Base-by-base conservation (phyloP, 2,797 vertebrate genomes). In the Eulemur mongoz region DNA sequence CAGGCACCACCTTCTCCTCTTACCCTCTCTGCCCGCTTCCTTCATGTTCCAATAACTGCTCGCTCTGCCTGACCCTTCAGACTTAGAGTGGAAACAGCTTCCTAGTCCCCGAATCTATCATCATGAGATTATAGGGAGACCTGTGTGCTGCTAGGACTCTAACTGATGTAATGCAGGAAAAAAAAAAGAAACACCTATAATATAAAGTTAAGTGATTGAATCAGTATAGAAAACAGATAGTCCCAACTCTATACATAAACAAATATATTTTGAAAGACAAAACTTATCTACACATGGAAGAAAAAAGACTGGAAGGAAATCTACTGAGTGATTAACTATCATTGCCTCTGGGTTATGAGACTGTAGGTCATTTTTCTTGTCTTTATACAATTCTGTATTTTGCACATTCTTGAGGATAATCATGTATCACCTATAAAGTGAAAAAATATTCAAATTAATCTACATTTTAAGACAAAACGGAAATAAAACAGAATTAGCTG, bases 391-490 rank as follows among this genome's bases (percentile, higher is more conserved):
- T 76, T 95, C 61, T 82, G 12, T 73, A 48, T 57, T 81, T 69
- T 90, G 30, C 32, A 35, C 86, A 57, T 76, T 91, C 79, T 91
- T 95, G 25, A 89, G 95, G 89, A 79, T 76, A 54, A 52, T 72
- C 4, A 0, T 18, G 3, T 38, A 14, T 90, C 12, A 14, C 43
- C 38, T 70, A 93, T 57, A 89, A 70, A 67, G 35, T 40, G 11
- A 91, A 89, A 89, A 67, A 45, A 27, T 32, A 48, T 22, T 52
- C 48, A 80, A 91, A 63, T 72, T n/a, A 57, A 70, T 50, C 30
- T 90, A 54, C 5, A 54, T 95, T 95, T 95, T 50, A 96, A 90
- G 88, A 61, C 6, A 59, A 94, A 93, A 88, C 18, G 54, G 35
- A 93, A 80, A 27, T 75, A 87, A 96, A 76, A 52, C n/a, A 61